phyloP scores from a whole-genome alignment of 2,888 invertebrate species.

The Tanypteryx hageni region DNA sequence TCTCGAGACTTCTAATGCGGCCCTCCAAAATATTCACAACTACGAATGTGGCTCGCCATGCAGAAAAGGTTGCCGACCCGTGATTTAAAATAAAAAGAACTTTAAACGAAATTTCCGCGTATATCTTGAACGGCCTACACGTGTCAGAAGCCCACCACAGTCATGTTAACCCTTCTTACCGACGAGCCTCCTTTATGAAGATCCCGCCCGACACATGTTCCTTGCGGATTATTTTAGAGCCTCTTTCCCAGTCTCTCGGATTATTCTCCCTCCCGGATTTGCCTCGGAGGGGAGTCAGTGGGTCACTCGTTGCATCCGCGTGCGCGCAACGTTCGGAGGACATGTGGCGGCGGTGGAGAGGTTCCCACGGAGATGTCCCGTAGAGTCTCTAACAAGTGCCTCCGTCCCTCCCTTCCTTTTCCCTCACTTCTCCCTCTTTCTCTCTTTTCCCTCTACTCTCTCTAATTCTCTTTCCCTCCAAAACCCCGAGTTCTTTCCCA shows the following conservation, averaged over 20 bases:
- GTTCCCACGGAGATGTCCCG: not conserved
- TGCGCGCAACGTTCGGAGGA: not conserved
- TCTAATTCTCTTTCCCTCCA: not conserved
- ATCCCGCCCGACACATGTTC: too few species aligned
- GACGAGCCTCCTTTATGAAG: too few species aligned
- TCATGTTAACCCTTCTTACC: too few species aligned
- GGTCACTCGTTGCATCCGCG: not conserved
- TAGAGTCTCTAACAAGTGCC: conserved; percentile 11
- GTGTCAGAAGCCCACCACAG: too few species aligned
- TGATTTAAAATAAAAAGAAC: too few species aligned
- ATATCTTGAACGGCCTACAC: too few species aligned
- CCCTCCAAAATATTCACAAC: too few species aligned
- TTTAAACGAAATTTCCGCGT: too few species aligned
- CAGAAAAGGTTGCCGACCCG: too few species aligned
- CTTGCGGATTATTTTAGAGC: too few species aligned
- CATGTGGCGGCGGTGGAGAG: not conserved
- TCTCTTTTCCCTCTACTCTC: not conserved
- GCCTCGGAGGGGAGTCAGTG: conserved; percentile 4
- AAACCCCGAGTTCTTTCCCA: not conserved
- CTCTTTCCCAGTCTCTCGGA: not conserved
- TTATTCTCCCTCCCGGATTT: not conserved
- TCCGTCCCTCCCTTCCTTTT: not conserved
- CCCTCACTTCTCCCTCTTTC: not conserved
- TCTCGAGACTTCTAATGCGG: too few species aligned
- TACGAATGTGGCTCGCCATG: too few species aligned